Percentiles rank a stretch among this genome's conserved stretches.
Conservation (phyloP, 2,113 vertebrate genomes). For the Pantherophis guttatus region DNA sequence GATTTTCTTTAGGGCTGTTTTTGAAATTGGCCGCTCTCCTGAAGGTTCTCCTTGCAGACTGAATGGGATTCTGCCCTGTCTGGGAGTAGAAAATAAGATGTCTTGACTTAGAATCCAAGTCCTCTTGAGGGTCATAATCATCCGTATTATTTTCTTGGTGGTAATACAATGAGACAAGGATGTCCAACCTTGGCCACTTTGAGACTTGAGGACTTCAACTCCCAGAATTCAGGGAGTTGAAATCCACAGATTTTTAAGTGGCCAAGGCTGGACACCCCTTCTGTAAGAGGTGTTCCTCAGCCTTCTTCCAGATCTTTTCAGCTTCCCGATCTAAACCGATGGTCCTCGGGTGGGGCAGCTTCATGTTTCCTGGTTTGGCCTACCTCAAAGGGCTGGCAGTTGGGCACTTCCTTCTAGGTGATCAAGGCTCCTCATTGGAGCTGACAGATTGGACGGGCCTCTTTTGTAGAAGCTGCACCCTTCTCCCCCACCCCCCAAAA, state of each 20-base stretch:
- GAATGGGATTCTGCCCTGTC: background rate
- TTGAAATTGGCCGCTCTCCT: background rate
- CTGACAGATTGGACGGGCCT: background rate
- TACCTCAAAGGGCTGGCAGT: background rate
- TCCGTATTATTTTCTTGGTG: background rate
- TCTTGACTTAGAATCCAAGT: background rate
- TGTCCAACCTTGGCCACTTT: background rate
- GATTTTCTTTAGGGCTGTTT: slow-evolving; percentile 13
- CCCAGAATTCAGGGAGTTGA: background rate
- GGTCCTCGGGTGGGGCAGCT: background rate
- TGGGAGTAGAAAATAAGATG: background rate
- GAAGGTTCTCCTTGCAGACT: background rate
- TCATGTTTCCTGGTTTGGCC: background rate
- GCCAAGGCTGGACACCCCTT: background rate
- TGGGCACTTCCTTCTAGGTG: background rate
- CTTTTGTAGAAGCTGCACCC: background rate
- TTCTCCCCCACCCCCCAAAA: background rate
- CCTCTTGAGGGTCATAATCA: background rate
- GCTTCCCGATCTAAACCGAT: background rate
- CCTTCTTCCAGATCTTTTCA: background rate
- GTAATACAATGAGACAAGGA: background rate
- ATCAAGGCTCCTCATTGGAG: background rate
- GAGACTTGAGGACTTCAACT: too few relatives aligned
- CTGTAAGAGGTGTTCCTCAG: background rate
- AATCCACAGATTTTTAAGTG: background rate